These are phyloP conservation scores for sheep (Ovis aries) DNA, from an alignment of 2,113 vertebrate genomes.

Conservation along the genomic window ARS-UI_Ramb_v3.0 NC_056060.1:96241001-96241500, in stretches of 20 bases:
- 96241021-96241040: too few species aligned
- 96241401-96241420: not conserved
- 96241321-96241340: not conserved
- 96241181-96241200: not conserved
- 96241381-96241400: not conserved
- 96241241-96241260: not conserved
- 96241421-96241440: not conserved
- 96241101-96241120: too few species aligned
- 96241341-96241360: not conserved
- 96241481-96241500: not conserved
- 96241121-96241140: too few species aligned
- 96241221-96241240: not conserved
- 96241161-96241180: too few species aligned
- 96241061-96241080: too few species aligned
- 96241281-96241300: not conserved
- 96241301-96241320: not conserved
- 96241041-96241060: too few species aligned
- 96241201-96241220: not conserved
- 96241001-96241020: too few species aligned
- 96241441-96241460: not conserved
- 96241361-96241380: not conserved
- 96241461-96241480: not conserved
- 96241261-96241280: not conserved
- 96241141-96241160: accelerated
- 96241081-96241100: too few species aligned